Conservation (phyloP, 1,140 invertebrate species). For the Drosophila repleta region DNA sequence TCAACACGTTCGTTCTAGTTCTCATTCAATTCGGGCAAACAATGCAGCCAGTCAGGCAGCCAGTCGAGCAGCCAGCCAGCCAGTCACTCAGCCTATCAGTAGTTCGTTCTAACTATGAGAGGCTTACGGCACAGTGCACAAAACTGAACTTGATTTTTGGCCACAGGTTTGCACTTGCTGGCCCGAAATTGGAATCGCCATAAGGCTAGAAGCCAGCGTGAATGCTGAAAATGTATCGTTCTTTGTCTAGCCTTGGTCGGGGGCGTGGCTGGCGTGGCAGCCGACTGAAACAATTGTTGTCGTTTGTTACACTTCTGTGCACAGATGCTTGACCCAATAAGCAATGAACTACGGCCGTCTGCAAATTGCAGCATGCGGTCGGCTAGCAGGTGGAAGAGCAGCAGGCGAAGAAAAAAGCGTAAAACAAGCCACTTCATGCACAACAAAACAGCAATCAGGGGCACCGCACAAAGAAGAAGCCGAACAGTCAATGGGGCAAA, state of each 20-base stretch:
- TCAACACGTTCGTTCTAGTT: constrained; percentile 21
- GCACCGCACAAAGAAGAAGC: constrained; percentile 10
- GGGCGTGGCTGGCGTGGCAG: background rate
- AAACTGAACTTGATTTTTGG: constrained; percentile 68
- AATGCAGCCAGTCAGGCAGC: constrained; percentile 28
- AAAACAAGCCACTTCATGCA: constrained; percentile 53
- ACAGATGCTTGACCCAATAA: constrained; percentile 67
- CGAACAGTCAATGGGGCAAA: background rate
- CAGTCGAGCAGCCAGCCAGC: constrained; percentile 2
- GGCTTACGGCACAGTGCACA: constrained; percentile 63
- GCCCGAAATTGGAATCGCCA: background rate
- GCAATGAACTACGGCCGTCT: constrained; percentile 41
- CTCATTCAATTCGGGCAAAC: constrained; percentile 35
- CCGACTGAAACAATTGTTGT: constrained; percentile 69
- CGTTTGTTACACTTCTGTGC: constrained; percentile 59
- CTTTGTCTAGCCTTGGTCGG: background rate
- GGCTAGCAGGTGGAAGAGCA: background rate
- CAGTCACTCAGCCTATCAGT: constrained; percentile 11
- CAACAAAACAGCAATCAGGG: constrained; percentile 49
- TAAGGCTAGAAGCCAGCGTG: background rate
- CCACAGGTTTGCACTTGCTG: constrained; percentile 11
- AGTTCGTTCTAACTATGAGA: background rate
- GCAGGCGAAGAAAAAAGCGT: constrained; percentile 6
- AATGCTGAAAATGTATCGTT: constrained; percentile 22
- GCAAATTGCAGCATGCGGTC: constrained; percentile 3